Conservation (phyloP, 2,888 invertebrate species). For the Eupithecia dodoneata region DNA sequence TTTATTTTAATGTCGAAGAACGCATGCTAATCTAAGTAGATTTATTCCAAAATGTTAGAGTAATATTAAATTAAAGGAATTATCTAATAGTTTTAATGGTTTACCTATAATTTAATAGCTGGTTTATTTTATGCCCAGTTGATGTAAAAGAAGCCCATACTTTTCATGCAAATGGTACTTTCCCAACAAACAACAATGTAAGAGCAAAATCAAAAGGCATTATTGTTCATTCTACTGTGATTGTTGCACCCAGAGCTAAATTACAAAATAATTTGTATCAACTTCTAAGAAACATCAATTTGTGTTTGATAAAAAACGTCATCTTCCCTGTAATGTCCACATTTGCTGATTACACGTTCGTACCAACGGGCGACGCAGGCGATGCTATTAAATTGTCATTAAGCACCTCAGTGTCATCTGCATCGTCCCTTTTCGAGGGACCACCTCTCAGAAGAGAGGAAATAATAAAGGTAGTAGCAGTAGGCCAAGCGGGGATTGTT, state of each 20-base stretch:
- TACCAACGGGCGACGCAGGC: constrained; percentile 71
- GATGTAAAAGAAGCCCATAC: background rate
- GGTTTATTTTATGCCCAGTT: background rate
- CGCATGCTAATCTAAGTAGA: background rate
- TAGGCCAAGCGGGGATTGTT: background rate
- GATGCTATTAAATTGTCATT: constrained; percentile 83
- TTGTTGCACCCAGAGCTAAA: constrained; percentile 44
- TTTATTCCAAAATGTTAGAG: background rate
- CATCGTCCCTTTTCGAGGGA: constrained; percentile 62
- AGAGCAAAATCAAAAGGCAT: background rate
- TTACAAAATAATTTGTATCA: constrained; percentile 56
- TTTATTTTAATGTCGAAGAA: background rate
- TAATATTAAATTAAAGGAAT: too few species aligned
- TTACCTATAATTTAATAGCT: too few species aligned
- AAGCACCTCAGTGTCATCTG: constrained; percentile 81
- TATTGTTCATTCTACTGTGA: constrained; percentile 19
- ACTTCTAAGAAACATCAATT: constrained; percentile 68
- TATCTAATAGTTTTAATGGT: too few species aligned
- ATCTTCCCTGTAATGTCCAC: constrained; percentile 67
- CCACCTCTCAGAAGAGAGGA: constrained; percentile 23
- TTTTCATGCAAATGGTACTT: background rate
- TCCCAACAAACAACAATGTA: background rate
- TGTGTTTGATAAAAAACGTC: constrained; percentile 66
- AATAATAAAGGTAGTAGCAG: background rate
- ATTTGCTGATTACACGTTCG: constrained; percentile 78